These are phyloP conservation scores for Sesia bembeciformis DNA, from an alignment of 2,888 invertebrate species.

Conservation along the genomic window DNA sequence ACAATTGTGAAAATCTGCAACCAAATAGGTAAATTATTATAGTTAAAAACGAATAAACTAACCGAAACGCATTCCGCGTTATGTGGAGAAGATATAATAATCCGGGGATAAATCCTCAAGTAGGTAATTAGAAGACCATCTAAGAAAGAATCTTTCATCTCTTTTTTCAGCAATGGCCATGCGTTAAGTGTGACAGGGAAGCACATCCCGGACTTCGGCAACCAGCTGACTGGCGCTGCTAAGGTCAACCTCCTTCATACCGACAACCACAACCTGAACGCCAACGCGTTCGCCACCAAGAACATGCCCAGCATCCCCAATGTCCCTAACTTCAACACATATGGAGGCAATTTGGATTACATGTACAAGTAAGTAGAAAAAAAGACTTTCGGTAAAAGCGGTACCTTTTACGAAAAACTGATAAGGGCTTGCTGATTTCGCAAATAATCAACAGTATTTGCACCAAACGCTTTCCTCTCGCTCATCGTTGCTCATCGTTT, in stretches of 20 bases:
- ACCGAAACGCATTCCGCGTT: not conserved
- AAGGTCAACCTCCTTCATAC: conserved; percentile 26
- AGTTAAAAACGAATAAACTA: not conserved
- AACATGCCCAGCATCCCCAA: conserved; percentile 29
- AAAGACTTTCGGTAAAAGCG: too few relatives aligned
- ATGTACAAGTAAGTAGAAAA: conserved; percentile 33
- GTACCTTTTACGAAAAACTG: too few relatives aligned
- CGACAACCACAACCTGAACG: conserved; percentile 28
- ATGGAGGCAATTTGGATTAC: conserved; percentile 38
- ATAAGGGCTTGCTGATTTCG: too few relatives aligned
- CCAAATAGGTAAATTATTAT: not conserved
- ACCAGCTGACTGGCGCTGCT: conserved; percentile 30
- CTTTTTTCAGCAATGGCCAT: conserved; percentile 30
- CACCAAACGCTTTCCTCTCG: too few relatives aligned
- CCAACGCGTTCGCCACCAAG: conserved; percentile 37
- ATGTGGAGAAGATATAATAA: too few relatives aligned
- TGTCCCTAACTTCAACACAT: conserved; percentile 38
- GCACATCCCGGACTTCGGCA: conserved; percentile 23
- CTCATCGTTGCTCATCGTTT: too few relatives aligned
- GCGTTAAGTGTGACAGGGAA: conserved; percentile 24
- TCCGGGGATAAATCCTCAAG: too few relatives aligned
- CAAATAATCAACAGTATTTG: too few relatives aligned
- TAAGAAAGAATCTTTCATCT: not conserved
- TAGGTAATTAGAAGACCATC: not conserved
- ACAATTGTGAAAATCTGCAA: not conserved